A percentile compares a stretch with the other conserved stretches of the same genome.
These are phyloP conservation scores for Adrianichthys oophorus DNA, from an alignment of 2,797 vertebrate species.

Conservation along the genomic window DNA sequence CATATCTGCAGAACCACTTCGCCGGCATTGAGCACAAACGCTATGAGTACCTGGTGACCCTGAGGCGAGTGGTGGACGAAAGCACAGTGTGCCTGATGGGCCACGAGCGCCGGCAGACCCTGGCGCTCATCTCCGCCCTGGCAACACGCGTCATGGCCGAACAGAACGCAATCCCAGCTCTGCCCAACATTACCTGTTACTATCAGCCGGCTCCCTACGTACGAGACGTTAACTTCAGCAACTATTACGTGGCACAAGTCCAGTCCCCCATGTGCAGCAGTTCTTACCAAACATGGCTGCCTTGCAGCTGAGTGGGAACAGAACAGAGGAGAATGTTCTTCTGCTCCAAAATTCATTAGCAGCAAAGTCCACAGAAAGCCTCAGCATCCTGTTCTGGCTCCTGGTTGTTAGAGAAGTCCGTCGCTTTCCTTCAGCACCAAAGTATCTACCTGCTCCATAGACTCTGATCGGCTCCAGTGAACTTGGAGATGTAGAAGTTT, in stretches of 20 bases:
- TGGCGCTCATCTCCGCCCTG: conserved; percentile 89
- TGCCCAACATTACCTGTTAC: conserved; percentile 89
- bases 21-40: conserved; percentile 87
- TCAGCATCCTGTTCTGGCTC: conserved; percentile 1
- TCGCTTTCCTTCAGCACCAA: not conserved
- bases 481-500: too few relatives aligned
- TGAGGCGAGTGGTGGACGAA: conserved; percentile 91
- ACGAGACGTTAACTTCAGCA: conserved; percentile 85
- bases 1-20: conserved; percentile 95
- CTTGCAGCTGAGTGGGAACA: conserved; percentile 82
- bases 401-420: not conserved
- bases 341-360: conserved; percentile 8
- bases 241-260: conserved; percentile 90
- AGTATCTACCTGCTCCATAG: not conserved
- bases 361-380: not conserved
- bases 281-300: conserved; percentile 91
- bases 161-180: conserved; percentile 85
- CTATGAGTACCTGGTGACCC: conserved; percentile 90
- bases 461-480: too few relatives aligned
- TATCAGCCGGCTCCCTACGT: conserved; percentile 89
- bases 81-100: conserved; percentile 97
- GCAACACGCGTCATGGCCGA: conserved; percentile 88
- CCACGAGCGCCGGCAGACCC: conserved; percentile 91
- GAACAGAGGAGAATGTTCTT: conserved; percentile 10
- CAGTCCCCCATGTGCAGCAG: conserved; percentile 83